phyloP scores from a whole-genome alignment of 2,113 vertebrate genomes.

The Colossoma macropomum region DNA sequence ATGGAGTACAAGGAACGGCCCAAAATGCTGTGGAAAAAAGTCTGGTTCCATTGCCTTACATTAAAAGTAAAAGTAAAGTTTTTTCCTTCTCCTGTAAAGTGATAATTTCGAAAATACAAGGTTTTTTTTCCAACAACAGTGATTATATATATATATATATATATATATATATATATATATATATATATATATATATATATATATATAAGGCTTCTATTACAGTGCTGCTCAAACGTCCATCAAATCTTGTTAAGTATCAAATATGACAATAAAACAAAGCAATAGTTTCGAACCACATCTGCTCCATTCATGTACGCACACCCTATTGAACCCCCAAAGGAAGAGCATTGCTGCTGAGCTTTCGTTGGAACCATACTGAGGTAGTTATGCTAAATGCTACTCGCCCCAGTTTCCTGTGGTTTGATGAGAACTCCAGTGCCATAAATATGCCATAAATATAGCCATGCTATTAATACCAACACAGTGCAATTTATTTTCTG shows the following conservation, averaged over 20 bases:
- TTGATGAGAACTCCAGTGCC: conserved; percentile 10
- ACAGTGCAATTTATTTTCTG: conserved; percentile 19
- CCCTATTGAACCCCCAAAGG: conserved; percentile 18
- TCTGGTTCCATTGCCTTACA: too few species aligned
- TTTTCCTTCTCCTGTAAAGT: too few species aligned
- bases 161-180: background rate
- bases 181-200: too few species aligned
- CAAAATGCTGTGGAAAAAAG: too few species aligned
- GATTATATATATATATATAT: too few species aligned
- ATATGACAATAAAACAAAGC: conserved; percentile 5
- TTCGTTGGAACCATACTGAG: conserved; percentile 13
- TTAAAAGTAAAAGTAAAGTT: too few species aligned
- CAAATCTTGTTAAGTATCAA: conserved; percentile 5
- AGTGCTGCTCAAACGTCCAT: background rate
- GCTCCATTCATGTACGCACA: conserved; percentile 26
- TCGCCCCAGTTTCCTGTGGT: conserved; percentile 21
- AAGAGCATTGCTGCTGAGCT: conserved; percentile 4
- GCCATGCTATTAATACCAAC: conserved; percentile 27
- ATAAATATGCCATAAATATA: conserved; percentile 6
- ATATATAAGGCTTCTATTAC: background rate
- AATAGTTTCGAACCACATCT: conserved; percentile 11
- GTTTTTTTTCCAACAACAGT: too few species aligned
- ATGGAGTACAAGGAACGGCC: too few species aligned
- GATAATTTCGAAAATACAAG: too few species aligned
- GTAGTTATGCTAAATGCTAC: conserved; percentile 21